These are phyloP conservation scores for Xyliphius kryptos DNA, from an alignment of 2,113 vertebrate species.

Conservation along the genomic window DNA sequence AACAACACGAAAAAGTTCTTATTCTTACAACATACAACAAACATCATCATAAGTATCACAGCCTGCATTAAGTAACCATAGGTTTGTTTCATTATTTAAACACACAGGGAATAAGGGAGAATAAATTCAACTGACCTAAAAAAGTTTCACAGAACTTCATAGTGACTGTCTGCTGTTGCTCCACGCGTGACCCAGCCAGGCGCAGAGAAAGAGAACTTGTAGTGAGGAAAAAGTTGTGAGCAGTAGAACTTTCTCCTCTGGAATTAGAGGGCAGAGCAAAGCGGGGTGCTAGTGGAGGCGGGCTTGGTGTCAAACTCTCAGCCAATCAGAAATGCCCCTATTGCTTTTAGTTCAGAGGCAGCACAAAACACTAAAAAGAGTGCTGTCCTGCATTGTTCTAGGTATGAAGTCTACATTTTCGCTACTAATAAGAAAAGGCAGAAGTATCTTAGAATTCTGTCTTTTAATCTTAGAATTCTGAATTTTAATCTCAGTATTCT, in stretches of 20 bases:
- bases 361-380: neutral
- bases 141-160: constrained; percentile 89
- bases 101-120: too few relatives aligned
- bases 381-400: too few relatives aligned
- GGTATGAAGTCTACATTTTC: too few relatives aligned
- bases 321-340: constrained; percentile 62
- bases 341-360: constrained; percentile 28
- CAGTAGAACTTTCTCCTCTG: constrained; percentile 72
- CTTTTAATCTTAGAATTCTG: too few relatives aligned
- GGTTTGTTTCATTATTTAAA: neutral
- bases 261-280: neutral
- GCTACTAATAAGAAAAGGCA: too few relatives aligned
- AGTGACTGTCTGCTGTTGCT: constrained; percentile 54
- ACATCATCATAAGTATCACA: too few relatives aligned
- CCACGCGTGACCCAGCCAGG: constrained; percentile 40
- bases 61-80: too few relatives aligned
- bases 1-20: too few relatives aligned
- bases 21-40: too few relatives aligned
- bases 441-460: too few relatives aligned
- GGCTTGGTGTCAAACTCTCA: constrained; percentile 44
- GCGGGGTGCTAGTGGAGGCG: constrained; percentile 35
- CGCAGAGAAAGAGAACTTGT: constrained; percentile 61
- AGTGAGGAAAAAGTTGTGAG: constrained; percentile 72
- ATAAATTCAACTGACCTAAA: constrained; percentile 76
- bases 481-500: too few relatives aligned